Percentiles rank a stretch among this genome's conserved stretches.
phyloP scores from a whole-genome alignment of 2,888 invertebrate genomes.

The Caenorhabditis drosophilae region DNA sequence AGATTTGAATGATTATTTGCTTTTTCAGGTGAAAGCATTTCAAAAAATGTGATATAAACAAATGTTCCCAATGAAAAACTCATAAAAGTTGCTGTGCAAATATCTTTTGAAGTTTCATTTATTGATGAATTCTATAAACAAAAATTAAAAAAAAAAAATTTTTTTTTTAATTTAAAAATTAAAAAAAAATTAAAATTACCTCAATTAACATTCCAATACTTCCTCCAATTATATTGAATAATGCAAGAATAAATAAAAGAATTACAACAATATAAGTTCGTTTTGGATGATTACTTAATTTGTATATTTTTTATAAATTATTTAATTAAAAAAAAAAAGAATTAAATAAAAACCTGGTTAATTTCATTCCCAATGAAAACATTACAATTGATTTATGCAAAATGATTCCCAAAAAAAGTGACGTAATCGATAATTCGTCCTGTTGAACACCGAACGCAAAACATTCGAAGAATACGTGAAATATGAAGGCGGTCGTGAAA shows the following conservation, averaged over 20 bases:
- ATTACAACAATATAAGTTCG: constrained; percentile 41
- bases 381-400: constrained; percentile 58
- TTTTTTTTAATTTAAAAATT: not conserved
- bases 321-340: no score
- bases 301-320: no score
- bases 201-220: constrained; percentile 57
- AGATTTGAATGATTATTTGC: constrained; percentile 53
- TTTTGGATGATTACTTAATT: constrained; percentile 42
- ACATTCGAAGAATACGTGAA: constrained; percentile 59
- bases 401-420: constrained; percentile 59
- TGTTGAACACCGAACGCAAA: constrained; percentile 62
- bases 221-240: constrained; percentile 51
- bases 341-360: constrained; percentile 7
- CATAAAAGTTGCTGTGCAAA: constrained; percentile 46
- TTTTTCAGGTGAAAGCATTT: constrained; percentile 58
- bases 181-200: constrained; percentile 16
- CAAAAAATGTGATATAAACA: constrained; percentile 62
- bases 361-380: constrained; percentile 47
- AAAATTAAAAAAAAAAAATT: constrained; percentile 1
- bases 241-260: constrained; percentile 43
- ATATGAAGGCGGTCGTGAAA: constrained; percentile 54
- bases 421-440: constrained; percentile 39
- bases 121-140: constrained; percentile 40
- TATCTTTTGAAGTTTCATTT: constrained; percentile 48
- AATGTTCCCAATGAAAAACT: constrained; percentile 60